These are phyloP conservation scores for Ctenomys sociabilis DNA, from an alignment of 2,113 vertebrate species.

Conservation along the genomic window DNA sequence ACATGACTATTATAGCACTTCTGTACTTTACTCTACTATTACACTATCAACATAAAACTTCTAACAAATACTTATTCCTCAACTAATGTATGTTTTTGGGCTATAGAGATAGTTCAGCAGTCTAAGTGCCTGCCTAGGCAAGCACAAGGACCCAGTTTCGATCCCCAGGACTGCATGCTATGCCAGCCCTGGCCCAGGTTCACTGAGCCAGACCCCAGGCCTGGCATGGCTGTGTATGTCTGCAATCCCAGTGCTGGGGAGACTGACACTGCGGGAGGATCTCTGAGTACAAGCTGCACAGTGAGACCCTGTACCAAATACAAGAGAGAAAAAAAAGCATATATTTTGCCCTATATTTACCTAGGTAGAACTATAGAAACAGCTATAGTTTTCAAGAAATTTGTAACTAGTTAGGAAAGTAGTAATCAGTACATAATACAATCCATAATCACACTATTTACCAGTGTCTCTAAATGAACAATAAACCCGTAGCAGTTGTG, in stretches of 20 bases:
- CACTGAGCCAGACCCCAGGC: too few species aligned
- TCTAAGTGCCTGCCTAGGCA: too few species aligned
- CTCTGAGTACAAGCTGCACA: too few species aligned
- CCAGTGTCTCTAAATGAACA: neutral
- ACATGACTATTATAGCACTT: neutral
- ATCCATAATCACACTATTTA: neutral
- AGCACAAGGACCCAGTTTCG: too few species aligned
- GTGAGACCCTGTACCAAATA: too few species aligned
- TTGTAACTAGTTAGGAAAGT: neutral
- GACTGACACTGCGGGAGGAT: too few species aligned
- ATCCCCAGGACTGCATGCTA: too few species aligned
- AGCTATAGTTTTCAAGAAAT: slow-evolving; percentile 8
- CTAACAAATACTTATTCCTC: neutral
- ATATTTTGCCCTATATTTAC: neutral
- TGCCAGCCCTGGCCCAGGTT: too few species aligned
- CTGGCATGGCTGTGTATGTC: too few species aligned
- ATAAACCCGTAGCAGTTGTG: neutral
- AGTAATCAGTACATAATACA: neutral
- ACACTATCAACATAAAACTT: slow-evolving; percentile 7
- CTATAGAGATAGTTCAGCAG: too few species aligned
- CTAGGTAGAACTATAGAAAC: neutral
- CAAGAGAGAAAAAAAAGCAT: too few species aligned
- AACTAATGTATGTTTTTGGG: neutral
- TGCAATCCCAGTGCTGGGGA: too few species aligned
- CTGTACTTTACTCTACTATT: neutral